Conservation (phyloP, 2,888 invertebrate genomes). For the Exephanes ischioxanthus region DNA sequence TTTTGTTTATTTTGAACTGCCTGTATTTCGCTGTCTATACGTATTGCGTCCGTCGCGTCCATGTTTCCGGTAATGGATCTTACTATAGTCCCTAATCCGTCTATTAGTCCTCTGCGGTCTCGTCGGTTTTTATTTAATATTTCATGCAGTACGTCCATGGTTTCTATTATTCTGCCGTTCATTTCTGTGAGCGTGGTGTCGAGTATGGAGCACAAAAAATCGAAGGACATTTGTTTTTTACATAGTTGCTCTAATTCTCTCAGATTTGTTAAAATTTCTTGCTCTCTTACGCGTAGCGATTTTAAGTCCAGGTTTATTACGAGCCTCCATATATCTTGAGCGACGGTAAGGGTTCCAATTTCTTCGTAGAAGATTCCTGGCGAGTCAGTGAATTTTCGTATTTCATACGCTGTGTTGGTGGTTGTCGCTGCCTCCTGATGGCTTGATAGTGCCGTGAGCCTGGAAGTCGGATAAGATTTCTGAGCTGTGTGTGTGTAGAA, state of each 20-base stretch:
- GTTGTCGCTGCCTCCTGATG: background rate
- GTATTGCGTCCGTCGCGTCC: too few relatives aligned
- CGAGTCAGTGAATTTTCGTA: background rate
- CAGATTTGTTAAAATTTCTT: background rate
- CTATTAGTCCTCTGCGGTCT: background rate
- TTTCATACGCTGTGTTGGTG: background rate
- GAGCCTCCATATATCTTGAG: background rate
- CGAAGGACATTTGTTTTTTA: background rate
- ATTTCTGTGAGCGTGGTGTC: background rate
- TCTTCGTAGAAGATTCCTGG: background rate
- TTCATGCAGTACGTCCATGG: background rate
- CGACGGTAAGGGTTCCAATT: background rate
- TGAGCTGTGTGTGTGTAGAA: background rate
- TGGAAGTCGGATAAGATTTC: background rate
- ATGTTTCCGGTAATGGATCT: too few relatives aligned
- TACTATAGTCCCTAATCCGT: conserved; percentile 2
- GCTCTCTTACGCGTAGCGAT: background rate
- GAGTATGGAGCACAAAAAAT: background rate
- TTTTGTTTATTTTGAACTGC: background rate
- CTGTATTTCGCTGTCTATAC: conserved; percentile 3
- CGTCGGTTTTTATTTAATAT: background rate
- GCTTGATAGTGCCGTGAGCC: background rate
- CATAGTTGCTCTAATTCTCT: background rate
- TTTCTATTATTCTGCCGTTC: background rate
- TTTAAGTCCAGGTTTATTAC: background rate